Evolutionary conservation across 2,888 invertebrate genomes (phyloP).

Genomic region (Panzeria rudis): DNA sequence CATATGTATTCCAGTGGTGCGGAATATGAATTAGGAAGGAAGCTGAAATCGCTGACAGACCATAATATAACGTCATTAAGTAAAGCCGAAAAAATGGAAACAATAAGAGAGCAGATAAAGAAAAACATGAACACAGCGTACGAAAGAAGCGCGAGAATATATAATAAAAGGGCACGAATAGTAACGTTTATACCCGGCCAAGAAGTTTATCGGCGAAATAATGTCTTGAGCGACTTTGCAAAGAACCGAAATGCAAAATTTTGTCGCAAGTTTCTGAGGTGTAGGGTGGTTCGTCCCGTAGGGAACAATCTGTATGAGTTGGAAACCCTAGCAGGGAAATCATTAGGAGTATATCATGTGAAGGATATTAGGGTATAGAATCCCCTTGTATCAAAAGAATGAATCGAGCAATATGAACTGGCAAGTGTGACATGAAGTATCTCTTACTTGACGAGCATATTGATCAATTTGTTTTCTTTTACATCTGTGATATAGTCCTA

Average conservation of each 20-base stretch:
- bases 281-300: too few relatives aligned
- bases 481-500: too few relatives aligned
- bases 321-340: too few relatives aligned
- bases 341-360: too few relatives aligned
- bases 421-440: too few relatives aligned
- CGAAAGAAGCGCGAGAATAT: not conserved
- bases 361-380: too few relatives aligned
- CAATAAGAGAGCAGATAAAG: not conserved
- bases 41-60: not conserved
- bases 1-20: not conserved
- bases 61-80: not conserved
- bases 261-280: not conserved
- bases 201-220: not conserved
- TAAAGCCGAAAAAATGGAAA: not conserved
- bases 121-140: not conserved
- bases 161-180: not conserved
- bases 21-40: not conserved
- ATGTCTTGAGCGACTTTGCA: not conserved
- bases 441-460: too few relatives aligned
- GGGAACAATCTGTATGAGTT: too few relatives aligned
- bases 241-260: not conserved
- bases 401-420: too few relatives aligned
- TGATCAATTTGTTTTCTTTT: too few relatives aligned
- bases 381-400: too few relatives aligned
- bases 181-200: not conserved